Conservation (phyloP, 2,113 vertebrate genomes). For the Planiliza haematocheilus region DNA sequence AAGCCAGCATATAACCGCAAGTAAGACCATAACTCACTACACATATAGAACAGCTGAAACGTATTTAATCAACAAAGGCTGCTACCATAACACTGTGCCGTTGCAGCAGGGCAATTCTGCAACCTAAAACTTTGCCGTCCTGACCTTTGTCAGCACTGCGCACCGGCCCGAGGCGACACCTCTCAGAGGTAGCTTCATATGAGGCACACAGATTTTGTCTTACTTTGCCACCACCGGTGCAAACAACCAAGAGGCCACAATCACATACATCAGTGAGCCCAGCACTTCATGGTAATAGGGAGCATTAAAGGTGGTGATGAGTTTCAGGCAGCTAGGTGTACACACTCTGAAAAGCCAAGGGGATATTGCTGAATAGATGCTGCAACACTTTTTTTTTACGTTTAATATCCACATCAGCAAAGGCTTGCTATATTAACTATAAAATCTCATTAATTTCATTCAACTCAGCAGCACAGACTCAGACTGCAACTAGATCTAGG, state of each 20-base stretch:
- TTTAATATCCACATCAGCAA: constrained; percentile 12
- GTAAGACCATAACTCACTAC: constrained; percentile 7
- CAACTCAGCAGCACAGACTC: constrained; percentile 34
- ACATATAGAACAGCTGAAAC: constrained; percentile 1
- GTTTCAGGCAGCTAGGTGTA: constrained; percentile 9
- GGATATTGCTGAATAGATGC: constrained; percentile 7
- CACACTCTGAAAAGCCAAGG: not conserved
- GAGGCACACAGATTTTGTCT: constrained; percentile 25
- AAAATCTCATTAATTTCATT: constrained; percentile 29
- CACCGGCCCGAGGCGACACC: constrained; percentile 42
- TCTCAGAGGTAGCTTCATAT: constrained; percentile 56
- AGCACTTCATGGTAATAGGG: constrained; percentile 14
- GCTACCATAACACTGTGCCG: constrained; percentile 23
- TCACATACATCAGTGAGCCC: not conserved
- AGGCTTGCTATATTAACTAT: constrained; percentile 6
- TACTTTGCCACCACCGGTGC: constrained; percentile 24
- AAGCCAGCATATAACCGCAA: constrained; percentile 25
- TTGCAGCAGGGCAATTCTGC: constrained; percentile 26
- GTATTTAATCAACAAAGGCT: constrained; percentile 26
- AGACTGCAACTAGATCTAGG: constrained; percentile 50
- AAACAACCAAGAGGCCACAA: constrained; percentile 23
- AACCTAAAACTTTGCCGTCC: constrained; percentile 36
- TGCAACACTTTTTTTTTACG: constrained; percentile 11
- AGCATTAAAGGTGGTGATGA: not conserved
- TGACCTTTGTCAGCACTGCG: constrained; percentile 53